Conservation (phyloP, 2,888 invertebrate genomes). For the Chirona hameri region DNA sequence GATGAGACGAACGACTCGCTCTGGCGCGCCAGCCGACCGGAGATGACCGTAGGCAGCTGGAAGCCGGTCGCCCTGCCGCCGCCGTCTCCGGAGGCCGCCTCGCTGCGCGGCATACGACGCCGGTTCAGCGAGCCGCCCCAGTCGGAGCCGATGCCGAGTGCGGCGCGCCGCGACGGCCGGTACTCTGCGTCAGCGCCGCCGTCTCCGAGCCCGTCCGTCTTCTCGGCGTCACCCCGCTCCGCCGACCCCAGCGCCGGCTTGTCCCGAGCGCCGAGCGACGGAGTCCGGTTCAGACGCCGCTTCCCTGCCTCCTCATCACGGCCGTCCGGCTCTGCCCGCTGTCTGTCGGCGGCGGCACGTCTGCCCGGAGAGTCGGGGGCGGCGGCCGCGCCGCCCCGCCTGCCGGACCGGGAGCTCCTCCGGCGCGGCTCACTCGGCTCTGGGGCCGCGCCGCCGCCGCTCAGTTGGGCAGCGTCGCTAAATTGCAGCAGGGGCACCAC, state of each 20-base stretch:
- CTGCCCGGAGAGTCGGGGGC: too few relatives aligned
- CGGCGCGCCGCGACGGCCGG: background rate
- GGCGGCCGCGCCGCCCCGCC: too few relatives aligned
- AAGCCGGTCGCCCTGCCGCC: background rate
- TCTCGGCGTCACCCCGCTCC: background rate
- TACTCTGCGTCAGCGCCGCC: background rate
- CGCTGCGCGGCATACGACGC: background rate
- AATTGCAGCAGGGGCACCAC: too few relatives aligned
- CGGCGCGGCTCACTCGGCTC: too few relatives aligned
- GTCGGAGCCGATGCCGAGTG: background rate
- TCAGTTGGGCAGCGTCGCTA: too few relatives aligned
- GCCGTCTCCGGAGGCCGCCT: background rate
- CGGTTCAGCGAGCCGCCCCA: constrained; percentile 7
- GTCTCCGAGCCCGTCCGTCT: too few relatives aligned
- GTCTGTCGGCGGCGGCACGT: too few relatives aligned
- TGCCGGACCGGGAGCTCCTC: too few relatives aligned
- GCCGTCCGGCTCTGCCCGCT: too few relatives aligned
- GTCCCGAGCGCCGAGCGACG: background rate
- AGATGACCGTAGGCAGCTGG: background rate
- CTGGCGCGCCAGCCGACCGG: constrained; percentile 4
- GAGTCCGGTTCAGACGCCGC: background rate
- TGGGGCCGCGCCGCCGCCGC: too few relatives aligned
- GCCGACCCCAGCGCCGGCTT: background rate
- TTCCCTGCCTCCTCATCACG: too few relatives aligned
- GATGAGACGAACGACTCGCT: background rate